Evolutionary conservation across 2,797 vertebrate species (phyloP).

Genomic region (Danio choprae): DNA sequence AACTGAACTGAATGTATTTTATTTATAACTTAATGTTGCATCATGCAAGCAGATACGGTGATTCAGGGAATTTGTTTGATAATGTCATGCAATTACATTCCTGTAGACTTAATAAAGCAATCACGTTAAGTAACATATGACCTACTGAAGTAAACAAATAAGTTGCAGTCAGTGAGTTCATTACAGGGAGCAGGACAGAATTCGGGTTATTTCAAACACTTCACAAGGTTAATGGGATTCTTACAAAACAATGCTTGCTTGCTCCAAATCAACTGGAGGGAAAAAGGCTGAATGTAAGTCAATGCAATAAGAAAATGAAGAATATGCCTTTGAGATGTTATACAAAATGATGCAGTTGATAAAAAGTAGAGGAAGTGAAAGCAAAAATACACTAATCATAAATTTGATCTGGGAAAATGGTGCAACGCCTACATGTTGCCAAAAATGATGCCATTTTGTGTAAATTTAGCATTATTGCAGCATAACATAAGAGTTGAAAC

Average conservation of each 20-base stretch:
- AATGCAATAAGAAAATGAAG: background rate
- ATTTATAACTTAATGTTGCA: constrained; percentile 33
- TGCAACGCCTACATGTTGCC: background rate
- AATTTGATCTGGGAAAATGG: background rate
- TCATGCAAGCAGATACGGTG: background rate
- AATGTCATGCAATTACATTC: constrained; percentile 31
- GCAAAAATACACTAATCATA: background rate
- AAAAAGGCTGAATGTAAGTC: background rate
- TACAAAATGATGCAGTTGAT: background rate
- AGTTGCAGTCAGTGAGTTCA: constrained; percentile 40
- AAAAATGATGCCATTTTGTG: constrained; percentile 3
- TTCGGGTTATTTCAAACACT: constrained; percentile 34
- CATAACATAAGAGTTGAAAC: constrained; percentile 14
- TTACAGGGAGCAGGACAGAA: constrained; percentile 34
- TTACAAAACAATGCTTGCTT: background rate
- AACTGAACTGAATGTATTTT: background rate
- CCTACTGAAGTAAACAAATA: constrained; percentile 38
- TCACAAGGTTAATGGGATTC: constrained; percentile 10
- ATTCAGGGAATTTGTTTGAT: constrained; percentile 12
- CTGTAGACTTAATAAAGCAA: constrained; percentile 32
- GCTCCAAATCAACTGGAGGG: background rate
- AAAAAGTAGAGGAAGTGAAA: constrained; percentile 4
- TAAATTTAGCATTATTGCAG: background rate
- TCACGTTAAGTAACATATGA: constrained; percentile 21
- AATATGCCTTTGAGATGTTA: background rate